Conservation (phyloP, 2,888 invertebrate genomes). For the Acleris sparsana region DNA sequence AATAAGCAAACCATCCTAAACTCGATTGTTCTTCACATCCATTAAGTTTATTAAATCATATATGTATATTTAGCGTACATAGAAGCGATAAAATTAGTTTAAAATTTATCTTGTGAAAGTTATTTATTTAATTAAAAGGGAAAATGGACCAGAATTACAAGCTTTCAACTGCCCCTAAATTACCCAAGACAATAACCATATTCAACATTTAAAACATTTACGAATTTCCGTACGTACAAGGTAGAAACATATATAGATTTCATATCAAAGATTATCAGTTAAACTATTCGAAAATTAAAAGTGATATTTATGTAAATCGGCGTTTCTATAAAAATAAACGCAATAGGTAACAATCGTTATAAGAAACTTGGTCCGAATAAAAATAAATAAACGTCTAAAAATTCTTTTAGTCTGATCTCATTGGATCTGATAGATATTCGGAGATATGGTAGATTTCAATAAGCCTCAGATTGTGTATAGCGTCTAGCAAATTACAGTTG, state of each 20-base stretch:
- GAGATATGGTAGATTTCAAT: slow-evolving; percentile 58
- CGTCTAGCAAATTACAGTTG: slow-evolving; percentile 54
- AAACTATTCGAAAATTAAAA: slow-evolving; percentile 49
- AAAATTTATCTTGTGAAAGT: slow-evolving; percentile 10
- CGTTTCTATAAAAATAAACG: slow-evolving; percentile 54
- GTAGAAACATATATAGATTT: slow-evolving; percentile 52
- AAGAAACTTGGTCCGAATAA: slow-evolving; percentile 66
- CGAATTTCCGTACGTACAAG: slow-evolving; percentile 52
- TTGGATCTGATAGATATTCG: slow-evolving; percentile 40
- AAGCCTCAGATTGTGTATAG: slow-evolving; percentile 67
- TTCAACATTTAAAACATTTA: slow-evolving; percentile 61
- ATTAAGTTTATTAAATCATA: slow-evolving; percentile 20
- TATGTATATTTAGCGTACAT: slow-evolving; percentile 15
- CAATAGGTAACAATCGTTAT: slow-evolving; percentile 50
- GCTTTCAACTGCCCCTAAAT: slow-evolving; percentile 34
- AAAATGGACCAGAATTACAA: slow-evolving; percentile 39
- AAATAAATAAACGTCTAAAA: slow-evolving; percentile 44
- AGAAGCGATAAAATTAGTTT: slow-evolving; percentile 28
- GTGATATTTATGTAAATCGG: slow-evolving; percentile 37
- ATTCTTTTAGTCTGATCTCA: slow-evolving; percentile 46
- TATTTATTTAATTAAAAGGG: slow-evolving; percentile 19
- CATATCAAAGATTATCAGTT: slow-evolving; percentile 61
- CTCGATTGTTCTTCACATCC: slow-evolving; percentile 25
- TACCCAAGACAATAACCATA: slow-evolving; percentile 49
- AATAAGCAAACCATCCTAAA: slow-evolving; percentile 32